Evolutionary conservation across 2,797 vertebrate genomes (phyloP).

Genomic region (Siniperca undulata): DNA sequence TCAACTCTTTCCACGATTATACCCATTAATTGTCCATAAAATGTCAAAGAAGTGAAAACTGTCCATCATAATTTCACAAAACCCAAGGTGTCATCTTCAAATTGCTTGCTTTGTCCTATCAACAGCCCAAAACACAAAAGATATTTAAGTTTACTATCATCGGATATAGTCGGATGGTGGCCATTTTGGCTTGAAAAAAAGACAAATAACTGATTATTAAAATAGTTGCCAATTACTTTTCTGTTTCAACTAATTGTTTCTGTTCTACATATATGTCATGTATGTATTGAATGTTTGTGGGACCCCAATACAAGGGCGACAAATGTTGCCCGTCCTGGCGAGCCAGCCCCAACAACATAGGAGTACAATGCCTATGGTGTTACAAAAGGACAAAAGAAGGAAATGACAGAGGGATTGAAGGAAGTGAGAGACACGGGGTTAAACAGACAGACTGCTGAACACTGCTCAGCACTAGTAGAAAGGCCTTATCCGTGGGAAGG

Average conservation of each 20-base stretch:
- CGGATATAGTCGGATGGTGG: neutral
- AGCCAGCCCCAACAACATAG: constrained; percentile 4
- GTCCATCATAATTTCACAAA: neutral
- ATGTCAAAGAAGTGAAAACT: neutral
- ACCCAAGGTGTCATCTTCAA: neutral
- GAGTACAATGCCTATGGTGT: neutral
- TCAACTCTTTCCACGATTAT: neutral
- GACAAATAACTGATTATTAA: neutral
- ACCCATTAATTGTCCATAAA: neutral
- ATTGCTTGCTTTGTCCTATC: neutral
- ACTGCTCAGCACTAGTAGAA: neutral
- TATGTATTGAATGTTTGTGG: neutral
- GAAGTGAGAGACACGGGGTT: constrained; percentile 29
- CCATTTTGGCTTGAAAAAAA: neutral
- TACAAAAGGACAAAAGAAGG: constrained; percentile 51
- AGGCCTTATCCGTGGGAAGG: neutral
- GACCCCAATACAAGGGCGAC: neutral
- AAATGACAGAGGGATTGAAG: constrained; percentile 42
- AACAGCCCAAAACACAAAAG: neutral
- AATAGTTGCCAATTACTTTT: neutral
- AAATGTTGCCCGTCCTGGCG: neutral
- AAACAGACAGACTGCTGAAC: constrained; percentile 16
- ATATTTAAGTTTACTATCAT: neutral
- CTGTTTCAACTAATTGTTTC: neutral
- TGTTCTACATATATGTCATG: neutral